Base-by-base conservation (phyloP, 1,140 invertebrate genomes). In the Drosophila bocqueti region DNA sequence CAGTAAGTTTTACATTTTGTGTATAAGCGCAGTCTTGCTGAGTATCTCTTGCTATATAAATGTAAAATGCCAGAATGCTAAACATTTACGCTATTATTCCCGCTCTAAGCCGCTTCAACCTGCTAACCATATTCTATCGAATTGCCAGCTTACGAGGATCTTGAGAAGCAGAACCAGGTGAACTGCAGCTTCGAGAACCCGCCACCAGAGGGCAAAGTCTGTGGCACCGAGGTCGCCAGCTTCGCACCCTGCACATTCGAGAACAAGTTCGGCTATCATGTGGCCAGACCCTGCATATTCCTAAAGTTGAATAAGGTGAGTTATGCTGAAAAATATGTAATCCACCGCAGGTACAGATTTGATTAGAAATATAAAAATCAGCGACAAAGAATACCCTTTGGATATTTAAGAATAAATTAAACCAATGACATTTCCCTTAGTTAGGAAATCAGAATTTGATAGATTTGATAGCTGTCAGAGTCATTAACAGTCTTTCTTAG, bases 241-340 rank as follows among this genome's bases (percentile, higher is more conserved):
- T 93, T 92, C 68, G 72, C 79, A 5, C 91, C 91, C 92, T 94
- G 94, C 91, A 96, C 95, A 63, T 92, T 94, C 58, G 95, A 95
- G 40, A 96, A 97, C 72, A 94, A 95, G 84, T 98, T 95, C 84
- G 96, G 97, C 83, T 98, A 96, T 91, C 95, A 96, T 55, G 94
- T 95, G 77, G 96, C 95, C 18, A 95, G 96, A 16, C 97, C 97
- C 15, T 97, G 97, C 90, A 95, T 97, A 87, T 96, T 97, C 93
- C 94, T 97, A 64, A 98, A 97, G 92, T 93, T 98, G 46, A 97
- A 97, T 83, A 97, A 96, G 91, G 92, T 92, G 80, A 65, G 29
- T 18, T 15, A 18, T 10, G 50, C n/a, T 1, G n/a, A 50, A 24
- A 3, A 52, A 8, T 21, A 21, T 31, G 31, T 31, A 31, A 31